Evolutionary conservation across 2,888 invertebrate species (phyloP).

Genomic region (Drosophila anomalipes): DNA sequence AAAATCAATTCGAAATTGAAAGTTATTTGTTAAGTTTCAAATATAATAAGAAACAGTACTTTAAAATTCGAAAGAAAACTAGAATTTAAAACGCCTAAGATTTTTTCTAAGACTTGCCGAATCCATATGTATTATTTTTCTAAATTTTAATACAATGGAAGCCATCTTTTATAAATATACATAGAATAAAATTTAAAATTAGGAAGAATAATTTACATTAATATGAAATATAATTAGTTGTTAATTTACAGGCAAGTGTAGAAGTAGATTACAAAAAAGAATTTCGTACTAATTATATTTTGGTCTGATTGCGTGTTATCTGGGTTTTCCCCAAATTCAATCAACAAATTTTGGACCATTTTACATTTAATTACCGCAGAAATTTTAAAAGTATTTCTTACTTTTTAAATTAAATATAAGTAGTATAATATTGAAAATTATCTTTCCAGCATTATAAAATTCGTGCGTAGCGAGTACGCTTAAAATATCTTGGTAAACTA

Average conservation of each 20-base stretch:
- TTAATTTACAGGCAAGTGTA: neutral
- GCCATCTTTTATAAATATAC: too few species aligned
- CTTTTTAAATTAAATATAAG: too few species aligned
- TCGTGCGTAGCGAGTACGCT: neutral
- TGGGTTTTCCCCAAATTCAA: neutral
- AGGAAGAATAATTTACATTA: neutral
- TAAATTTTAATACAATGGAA: neutral
- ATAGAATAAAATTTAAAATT: neutral
- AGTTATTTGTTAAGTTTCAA: neutral
- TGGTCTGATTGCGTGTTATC: neutral
- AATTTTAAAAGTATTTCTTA: too few species aligned
- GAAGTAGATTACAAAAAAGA: neutral
- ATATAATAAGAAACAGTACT: neutral
- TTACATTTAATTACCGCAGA: neutral
- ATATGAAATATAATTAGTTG: neutral
- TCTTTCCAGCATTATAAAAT: neutral
- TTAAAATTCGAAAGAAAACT: neutral
- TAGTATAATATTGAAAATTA: too few species aligned
- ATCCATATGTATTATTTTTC: neutral
- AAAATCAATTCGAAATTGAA: neutral
- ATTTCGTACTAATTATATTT: neutral
- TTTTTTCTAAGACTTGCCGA: neutral
- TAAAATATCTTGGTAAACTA: neutral
- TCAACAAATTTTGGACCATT: rapidly evolving
- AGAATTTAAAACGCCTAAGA: neutral